Percentiles rank a stretch among this genome's conserved stretches.
These are phyloP conservation scores for Lamellibrachia columna DNA, from an alignment of 2,888 invertebrate genomes.

Conservation along the genomic window DNA sequence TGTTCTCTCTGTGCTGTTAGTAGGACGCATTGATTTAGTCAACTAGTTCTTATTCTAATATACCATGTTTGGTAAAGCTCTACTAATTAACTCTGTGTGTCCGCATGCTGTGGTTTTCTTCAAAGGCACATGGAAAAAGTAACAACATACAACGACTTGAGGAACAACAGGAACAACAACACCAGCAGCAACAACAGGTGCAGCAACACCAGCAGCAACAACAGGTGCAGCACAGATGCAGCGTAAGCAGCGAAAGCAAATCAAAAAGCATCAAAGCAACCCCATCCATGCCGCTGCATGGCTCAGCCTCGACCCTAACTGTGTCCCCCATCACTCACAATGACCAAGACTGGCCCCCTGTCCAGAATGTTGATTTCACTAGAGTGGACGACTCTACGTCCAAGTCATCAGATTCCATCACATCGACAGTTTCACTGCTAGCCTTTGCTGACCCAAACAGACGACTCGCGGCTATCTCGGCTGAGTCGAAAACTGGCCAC, in stretches of 20 bases:
- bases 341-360: neutral
- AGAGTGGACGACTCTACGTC: neutral
- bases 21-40: neutral
- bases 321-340: neutral
- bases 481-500: neutral
- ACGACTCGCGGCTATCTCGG: neutral
- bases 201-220: conserved; percentile 37
- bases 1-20: neutral
- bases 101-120: too few relatives aligned
- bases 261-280: neutral
- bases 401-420: neutral
- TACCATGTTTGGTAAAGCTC: neutral
- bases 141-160: conserved; percentile 21
- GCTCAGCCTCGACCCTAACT: neutral
- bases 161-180: conserved; percentile 32
- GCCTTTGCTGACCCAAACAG: neutral
- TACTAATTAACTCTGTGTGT: neutral
- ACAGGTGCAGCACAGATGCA: conserved; percentile 20
- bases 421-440: neutral
- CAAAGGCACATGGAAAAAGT: too few relatives aligned
- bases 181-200: conserved; percentile 26
- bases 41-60: neutral
- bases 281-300: neutral
- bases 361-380: too few relatives aligned
- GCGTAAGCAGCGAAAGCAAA: neutral